Conservation (phyloP, 2,888 invertebrate genomes). For the Lamproptera curius region DNA sequence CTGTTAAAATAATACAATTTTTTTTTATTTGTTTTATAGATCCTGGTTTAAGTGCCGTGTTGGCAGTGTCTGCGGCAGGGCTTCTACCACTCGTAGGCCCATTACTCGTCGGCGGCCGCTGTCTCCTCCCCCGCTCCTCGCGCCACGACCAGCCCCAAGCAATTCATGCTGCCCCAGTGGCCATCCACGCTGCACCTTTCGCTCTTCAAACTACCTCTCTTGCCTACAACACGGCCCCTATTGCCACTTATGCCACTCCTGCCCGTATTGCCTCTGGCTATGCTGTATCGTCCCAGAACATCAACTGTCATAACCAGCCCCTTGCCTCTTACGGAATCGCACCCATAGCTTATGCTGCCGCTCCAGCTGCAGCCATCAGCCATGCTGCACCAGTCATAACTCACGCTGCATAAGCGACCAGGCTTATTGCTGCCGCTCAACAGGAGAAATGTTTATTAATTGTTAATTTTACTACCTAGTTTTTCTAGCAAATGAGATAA, state of each 20-base stretch:
- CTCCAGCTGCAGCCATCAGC: slow-evolving; percentile 32
- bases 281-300: slow-evolving; percentile 45
- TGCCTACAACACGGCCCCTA: slow-evolving; percentile 38
- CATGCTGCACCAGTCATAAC: slow-evolving; percentile 34
- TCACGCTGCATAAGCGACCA: slow-evolving; percentile 34
- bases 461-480: too few species aligned
- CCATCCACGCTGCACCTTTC: slow-evolving; percentile 38
- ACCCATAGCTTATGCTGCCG: slow-evolving; percentile 35
- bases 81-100: slow-evolving; percentile 50
- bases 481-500: too few species aligned
- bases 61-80: slow-evolving; percentile 60
- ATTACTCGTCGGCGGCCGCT: slow-evolving; percentile 54
- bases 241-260: slow-evolving; percentile 31
- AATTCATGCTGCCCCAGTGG: slow-evolving; percentile 30
- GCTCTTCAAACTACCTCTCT: slow-evolving; percentile 39
- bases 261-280: slow-evolving; percentile 37
- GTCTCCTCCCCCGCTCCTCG: slow-evolving; percentile 58
- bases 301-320: slow-evolving; percentile 53
- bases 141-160: slow-evolving; percentile 39
- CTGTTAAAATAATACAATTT: too few species aligned
- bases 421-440: slow-evolving; percentile 27
- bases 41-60: slow-evolving; percentile 54
- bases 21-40: too few species aligned
- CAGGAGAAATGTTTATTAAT: neutral
- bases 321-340: slow-evolving; percentile 36